Percentiles rank a stretch among this genome's conserved stretches.
These are phyloP conservation scores for Lasioglossum leucozonium DNA, from an alignment of 2,888 invertebrate genomes.

Conservation along the genomic window DNA sequence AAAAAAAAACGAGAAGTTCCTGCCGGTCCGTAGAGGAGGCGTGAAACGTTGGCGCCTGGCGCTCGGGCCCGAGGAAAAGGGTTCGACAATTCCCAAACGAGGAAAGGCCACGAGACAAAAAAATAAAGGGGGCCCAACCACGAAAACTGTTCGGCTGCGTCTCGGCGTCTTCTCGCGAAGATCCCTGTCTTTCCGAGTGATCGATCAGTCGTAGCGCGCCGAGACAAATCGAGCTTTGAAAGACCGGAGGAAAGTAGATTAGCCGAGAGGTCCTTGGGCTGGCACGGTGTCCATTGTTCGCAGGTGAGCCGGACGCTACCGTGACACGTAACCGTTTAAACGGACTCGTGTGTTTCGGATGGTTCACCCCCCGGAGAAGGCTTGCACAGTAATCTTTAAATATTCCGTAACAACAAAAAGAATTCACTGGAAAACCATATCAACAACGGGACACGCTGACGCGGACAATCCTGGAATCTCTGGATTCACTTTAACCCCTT, in stretches of 20 bases:
- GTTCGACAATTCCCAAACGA: conserved; percentile 66
- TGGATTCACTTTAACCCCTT: too few relatives aligned
- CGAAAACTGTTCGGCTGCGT: conserved; percentile 69
- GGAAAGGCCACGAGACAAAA: conserved; percentile 22
- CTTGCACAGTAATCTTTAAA: neutral
- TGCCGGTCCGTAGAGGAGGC: conserved; percentile 72
- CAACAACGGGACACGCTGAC: too few relatives aligned
- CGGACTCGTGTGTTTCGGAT: too few relatives aligned
- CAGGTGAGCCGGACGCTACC: neutral
- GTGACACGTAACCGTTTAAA: neutral
- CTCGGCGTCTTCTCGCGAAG: conserved; percentile 59
- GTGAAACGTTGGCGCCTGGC: conserved; percentile 82
- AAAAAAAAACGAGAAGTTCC: conserved; percentile 25
- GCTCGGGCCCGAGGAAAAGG: conserved; percentile 71
- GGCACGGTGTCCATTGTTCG: conserved; percentile 19
- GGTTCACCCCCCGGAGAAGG: neutral
- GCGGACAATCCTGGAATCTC: too few relatives aligned
- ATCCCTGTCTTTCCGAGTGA: conserved; percentile 1
- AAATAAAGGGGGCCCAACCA: conserved; percentile 40
- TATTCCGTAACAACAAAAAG: too few relatives aligned
- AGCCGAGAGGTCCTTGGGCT: conserved; percentile 20
- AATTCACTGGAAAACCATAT: too few relatives aligned
- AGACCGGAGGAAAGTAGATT: conserved; percentile 18
- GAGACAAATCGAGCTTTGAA: conserved; percentile 32
- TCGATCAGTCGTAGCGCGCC: conserved; percentile 14